Evolutionary conservation across 2,888 invertebrate genomes (phyloP), one percentile per base, ranked within the genome.

Genomic region (Platynereis dumerilii): DNA sequence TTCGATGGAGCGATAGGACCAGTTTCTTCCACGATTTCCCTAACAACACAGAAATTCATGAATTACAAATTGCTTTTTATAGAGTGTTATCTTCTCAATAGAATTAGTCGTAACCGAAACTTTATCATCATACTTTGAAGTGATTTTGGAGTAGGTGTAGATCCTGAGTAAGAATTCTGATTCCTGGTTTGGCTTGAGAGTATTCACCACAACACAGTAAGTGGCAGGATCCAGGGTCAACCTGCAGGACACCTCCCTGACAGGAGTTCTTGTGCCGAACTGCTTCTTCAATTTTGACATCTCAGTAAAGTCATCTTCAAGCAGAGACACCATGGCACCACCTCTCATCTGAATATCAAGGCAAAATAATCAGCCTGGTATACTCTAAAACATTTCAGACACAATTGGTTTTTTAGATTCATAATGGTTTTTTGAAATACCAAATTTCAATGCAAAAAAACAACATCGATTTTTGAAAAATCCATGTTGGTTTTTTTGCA

Each of bases 131-230:
- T 52, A 65, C 65, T 20, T 26, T 0, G 61, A 27, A 15, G 44
- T 48, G 22, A 56, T 48, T 1, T 56, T 34, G 2, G 58, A 27
- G n/a, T 57, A 63, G 20, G 94, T 93, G 89, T 94, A 97, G 67
- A 96, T 91, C 74, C 96, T 87, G 60, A 97, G 87, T 71, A 97
- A 87, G 83, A 96, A 97, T 84, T 97, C 96, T 24, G 94, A 96
- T 78, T 96, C 95, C 80, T 96, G 93, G 72, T 94, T 91, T 0
- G 95, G 92, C 70, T 96, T 95, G 83, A 94, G 96, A 0, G 96
- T 96, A 57, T 95, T 94, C 2, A 97, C 96, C 60, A 97, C 90
- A 73, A 97, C 92, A 75, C 94, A 91, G 85, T 97, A 97, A n/a
- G 90, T 89, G 29, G 96, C 96, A 0, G 94, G 94, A 2, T 93